Evolutionary conservation across 1,140 invertebrate genomes (phyloP).

Genomic region (Orchestia grillus): DNA sequence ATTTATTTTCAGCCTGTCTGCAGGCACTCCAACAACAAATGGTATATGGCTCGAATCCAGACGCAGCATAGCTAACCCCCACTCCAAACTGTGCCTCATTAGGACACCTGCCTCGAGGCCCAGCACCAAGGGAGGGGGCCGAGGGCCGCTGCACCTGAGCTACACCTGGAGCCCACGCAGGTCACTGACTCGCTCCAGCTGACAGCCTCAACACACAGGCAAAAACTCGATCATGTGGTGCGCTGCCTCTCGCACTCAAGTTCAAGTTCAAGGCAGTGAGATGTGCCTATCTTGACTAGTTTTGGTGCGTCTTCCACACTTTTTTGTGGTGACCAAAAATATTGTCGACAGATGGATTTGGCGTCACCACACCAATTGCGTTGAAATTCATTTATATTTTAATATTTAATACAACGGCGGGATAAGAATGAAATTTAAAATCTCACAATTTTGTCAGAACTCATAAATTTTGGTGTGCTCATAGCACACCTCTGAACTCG

Average conservation of each 20-base stretch:
- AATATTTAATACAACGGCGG: neutral
- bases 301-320: neutral
- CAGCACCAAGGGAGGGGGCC: neutral
- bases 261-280: conserved; percentile 12
- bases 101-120: neutral
- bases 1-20: neutral
- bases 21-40: neutral
- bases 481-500: neutral
- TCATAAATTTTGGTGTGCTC: neutral
- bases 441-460: neutral
- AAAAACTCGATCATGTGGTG: neutral
- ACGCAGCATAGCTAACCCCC: neutral
- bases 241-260: neutral
- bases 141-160: neutral
- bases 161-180: neutral
- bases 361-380: neutral
- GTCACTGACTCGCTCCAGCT: neutral
- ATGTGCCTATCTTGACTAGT: neutral
- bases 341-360: neutral
- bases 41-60: neutral
- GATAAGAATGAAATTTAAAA: neutral
- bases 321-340: neutral
- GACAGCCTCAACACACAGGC: neutral
- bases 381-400: neutral
- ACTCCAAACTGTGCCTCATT: neutral